Conservation (phyloP, 2,888 invertebrate genomes). For the Zelleria hepariella region DNA sequence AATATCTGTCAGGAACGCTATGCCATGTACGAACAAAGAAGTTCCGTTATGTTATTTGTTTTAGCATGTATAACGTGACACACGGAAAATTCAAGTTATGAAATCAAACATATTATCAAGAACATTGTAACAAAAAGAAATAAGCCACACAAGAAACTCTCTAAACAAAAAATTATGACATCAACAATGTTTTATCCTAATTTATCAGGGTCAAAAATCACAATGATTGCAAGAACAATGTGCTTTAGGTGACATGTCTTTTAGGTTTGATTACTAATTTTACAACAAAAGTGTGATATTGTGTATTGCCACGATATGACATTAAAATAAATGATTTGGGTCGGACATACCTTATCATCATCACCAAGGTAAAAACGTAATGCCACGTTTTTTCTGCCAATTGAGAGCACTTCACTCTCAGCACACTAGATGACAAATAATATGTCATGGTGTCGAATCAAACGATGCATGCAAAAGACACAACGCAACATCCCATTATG, state of each 20-base stretch:
- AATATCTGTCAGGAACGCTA: too few relatives aligned
- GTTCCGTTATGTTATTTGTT: too few relatives aligned
- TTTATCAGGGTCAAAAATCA: not conserved
- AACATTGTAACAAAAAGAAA: not conserved
- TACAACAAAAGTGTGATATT: not conserved
- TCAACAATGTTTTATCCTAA: not conserved
- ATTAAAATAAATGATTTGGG: not conserved
- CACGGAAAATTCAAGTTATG: not conserved
- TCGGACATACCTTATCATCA: not conserved
- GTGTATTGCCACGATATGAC: not conserved
- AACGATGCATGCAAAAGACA: not conserved
- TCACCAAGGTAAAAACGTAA: not conserved
- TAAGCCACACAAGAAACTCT: not conserved
- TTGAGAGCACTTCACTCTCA: not conserved
- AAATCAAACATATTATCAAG: not conserved
- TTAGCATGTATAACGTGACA: too few relatives aligned
- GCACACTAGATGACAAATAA: not conserved
- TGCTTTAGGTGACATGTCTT: not conserved
- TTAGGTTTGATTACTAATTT: not conserved
- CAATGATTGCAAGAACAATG: not conserved
- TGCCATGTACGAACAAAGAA: too few relatives aligned
- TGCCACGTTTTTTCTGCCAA: slow-evolving; percentile 1
- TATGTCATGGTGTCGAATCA: not conserved
- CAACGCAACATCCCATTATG: not conserved
- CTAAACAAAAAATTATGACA: not conserved